Evolutionary conservation across 2,113 vertebrate species (phyloP).

Genomic region (Pseudorhombus dupliciocellatus): DNA sequence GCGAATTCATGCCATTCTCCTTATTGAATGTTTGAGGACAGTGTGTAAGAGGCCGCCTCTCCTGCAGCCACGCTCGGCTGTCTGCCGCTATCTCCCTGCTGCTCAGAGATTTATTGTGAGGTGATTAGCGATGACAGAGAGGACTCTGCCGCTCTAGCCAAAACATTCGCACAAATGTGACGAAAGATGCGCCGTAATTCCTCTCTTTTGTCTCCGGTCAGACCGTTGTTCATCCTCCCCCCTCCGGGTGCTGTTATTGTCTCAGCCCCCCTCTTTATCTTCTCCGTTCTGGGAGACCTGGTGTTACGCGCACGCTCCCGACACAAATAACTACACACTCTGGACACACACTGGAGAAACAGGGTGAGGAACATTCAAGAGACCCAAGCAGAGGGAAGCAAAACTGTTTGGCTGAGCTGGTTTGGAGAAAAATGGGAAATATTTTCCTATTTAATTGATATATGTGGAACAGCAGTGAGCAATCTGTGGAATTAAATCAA

Average conservation of each 20-base stretch:
- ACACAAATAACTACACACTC: constrained; percentile 42
- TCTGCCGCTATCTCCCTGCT: constrained; percentile 12
- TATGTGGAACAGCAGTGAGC: constrained; percentile 42
- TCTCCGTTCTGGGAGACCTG: constrained; percentile 39
- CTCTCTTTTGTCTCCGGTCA: constrained; percentile 47
- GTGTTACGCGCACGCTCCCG: constrained; percentile 23
- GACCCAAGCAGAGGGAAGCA: background rate
- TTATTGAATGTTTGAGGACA: constrained; percentile 35
- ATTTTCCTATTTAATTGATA: background rate
- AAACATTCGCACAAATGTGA: constrained; percentile 74
- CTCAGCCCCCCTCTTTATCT: constrained; percentile 41
- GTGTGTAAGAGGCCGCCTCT: constrained; percentile 1
- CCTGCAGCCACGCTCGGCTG: constrained; percentile 2
- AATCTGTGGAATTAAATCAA: constrained; percentile 38
- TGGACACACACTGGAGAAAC: constrained; percentile 5
- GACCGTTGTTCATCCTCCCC: constrained; percentile 46
- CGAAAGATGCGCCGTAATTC: constrained; percentile 66
- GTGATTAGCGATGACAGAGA: constrained; percentile 74
- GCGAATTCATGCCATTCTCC: constrained; percentile 43
- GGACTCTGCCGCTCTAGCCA: constrained; percentile 67
- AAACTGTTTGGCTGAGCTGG: background rate
- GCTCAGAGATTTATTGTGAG: constrained; percentile 60
- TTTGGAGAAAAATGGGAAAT: background rate
- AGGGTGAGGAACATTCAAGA: background rate
- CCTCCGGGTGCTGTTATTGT: constrained; percentile 42